These are phyloP conservation scores for Pangasius mekongensis DNA, from an alignment of 2,797 vertebrate species.

Conservation along the genomic window DNA sequence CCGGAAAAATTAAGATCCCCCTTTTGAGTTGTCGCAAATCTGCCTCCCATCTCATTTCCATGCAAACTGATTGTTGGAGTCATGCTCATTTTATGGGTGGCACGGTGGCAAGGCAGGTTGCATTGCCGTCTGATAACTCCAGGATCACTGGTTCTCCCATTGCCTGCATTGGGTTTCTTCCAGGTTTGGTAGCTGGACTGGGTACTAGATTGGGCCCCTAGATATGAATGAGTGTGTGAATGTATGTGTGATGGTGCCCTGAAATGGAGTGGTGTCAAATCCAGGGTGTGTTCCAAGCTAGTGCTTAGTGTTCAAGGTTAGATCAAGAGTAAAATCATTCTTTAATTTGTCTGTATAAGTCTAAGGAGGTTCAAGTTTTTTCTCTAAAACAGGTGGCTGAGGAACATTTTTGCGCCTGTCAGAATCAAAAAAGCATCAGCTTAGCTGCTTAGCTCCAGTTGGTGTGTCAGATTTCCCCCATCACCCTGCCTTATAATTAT, in stretches of 20 bases:
- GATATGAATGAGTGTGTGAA: background rate
- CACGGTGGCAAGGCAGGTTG: background rate
- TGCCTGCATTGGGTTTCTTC: background rate
- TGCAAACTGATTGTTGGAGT: background rate
- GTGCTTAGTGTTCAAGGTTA: background rate
- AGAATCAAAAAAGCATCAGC: conserved; percentile 29
- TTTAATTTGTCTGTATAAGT: background rate
- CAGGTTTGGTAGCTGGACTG: background rate
- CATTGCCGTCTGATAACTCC: background rate
- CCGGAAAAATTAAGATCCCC: no score
- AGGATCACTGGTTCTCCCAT: background rate
- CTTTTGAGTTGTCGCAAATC: no score
- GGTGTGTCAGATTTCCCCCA: conserved; percentile 45
- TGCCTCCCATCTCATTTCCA: no score
- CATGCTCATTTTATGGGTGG: background rate
- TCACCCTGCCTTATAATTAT: conserved; percentile 58
- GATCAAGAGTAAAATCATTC: background rate
- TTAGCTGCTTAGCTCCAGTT: conserved; percentile 38
- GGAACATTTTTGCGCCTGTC: conserved; percentile 22
- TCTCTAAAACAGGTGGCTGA: background rate
- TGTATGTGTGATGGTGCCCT: background rate
- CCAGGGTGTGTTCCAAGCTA: background rate
- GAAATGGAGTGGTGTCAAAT: no score
- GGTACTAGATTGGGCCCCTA: background rate
- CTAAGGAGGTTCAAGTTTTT: background rate